phyloP scores from a whole-genome alignment of 2,888 invertebrate genomes.

The Nemurella pictetii region DNA sequence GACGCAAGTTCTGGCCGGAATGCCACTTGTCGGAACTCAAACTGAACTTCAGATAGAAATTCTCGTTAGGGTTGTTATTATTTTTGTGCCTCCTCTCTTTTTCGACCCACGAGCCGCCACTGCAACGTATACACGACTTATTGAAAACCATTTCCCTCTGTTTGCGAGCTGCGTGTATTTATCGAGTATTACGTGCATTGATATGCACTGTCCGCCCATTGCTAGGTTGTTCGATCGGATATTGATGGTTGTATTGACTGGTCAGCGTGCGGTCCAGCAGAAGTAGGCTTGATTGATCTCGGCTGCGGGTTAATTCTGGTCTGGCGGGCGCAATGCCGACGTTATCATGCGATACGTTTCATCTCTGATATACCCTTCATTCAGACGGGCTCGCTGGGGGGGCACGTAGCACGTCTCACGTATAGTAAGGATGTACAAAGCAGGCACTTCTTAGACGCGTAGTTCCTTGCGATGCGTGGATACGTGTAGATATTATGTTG shows the following conservation, averaged over 20 bases:
- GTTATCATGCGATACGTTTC: background rate
- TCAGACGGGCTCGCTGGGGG: background rate
- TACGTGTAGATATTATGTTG: too few relatives aligned
- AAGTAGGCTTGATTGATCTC: background rate
- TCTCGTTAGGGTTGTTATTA: too few relatives aligned
- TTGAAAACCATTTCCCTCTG: background rate
- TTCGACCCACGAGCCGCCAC: too few relatives aligned
- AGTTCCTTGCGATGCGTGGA: background rate
- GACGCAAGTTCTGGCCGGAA: too few relatives aligned
- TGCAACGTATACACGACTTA: background rate
- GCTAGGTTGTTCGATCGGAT: background rate
- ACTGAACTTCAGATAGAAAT: too few relatives aligned
- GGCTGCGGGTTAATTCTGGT: background rate
- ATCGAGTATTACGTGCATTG: background rate
- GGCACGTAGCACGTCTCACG: background rate
- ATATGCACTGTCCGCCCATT: background rate
- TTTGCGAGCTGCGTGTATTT: background rate
- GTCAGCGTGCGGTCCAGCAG: slow-evolving; percentile 18
- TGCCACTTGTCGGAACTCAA: too few relatives aligned
- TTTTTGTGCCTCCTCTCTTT: too few relatives aligned
- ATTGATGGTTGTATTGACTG: slow-evolving; percentile 19
- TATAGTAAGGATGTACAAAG: background rate
- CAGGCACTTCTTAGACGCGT: background rate
- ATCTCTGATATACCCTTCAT: background rate
- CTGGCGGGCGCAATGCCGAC: background rate